Conservation (phyloP, 2,888 invertebrate genomes). For the Azorinus chamasolen region DNA sequence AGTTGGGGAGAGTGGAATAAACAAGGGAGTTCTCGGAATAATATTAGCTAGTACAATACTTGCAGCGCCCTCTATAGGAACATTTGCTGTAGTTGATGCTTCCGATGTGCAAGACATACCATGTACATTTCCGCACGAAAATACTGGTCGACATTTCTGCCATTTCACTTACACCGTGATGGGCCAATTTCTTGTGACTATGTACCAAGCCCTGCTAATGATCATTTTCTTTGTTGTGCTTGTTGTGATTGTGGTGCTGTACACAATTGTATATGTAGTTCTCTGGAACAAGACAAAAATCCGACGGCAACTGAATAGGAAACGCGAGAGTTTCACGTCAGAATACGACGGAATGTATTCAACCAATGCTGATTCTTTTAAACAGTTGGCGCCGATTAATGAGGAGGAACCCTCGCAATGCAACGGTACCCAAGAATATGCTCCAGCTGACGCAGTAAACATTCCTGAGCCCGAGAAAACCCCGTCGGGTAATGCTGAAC, state of each 20-base stretch:
- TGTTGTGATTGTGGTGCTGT: slow-evolving; percentile 69
- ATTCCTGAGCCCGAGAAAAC: too few species aligned
- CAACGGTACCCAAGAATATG: too few species aligned
- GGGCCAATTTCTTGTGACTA: slow-evolving; percentile 55
- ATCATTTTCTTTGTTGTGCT: slow-evolving; percentile 63
- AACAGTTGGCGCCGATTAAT: not conserved
- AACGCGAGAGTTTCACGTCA: not conserved
- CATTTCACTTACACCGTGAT: slow-evolving; percentile 74
- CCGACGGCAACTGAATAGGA: slow-evolving; percentile 26
- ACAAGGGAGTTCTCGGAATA: slow-evolving; percentile 66
- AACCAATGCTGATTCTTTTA: not conserved
- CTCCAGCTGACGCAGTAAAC: too few species aligned
- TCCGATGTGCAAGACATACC: slow-evolving; percentile 63
- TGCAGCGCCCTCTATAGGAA: slow-evolving; percentile 67
- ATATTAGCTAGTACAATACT: slow-evolving; percentile 59
- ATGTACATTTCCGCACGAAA: slow-evolving; percentile 66
- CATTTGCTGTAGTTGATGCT: slow-evolving; percentile 72
- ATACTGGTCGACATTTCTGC: slow-evolving; percentile 62
- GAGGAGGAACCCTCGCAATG: too few species aligned
- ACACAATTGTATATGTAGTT: slow-evolving; percentile 71
- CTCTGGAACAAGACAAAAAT: slow-evolving; percentile 72
- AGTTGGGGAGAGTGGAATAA: slow-evolving; percentile 64
- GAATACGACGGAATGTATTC: not conserved
- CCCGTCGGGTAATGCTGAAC: too few species aligned
- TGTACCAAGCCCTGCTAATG: slow-evolving; percentile 69